Evolutionary conservation across 2,797 vertebrate species (phyloP).

Genomic region (Sylvilagus floridanus): DNA sequence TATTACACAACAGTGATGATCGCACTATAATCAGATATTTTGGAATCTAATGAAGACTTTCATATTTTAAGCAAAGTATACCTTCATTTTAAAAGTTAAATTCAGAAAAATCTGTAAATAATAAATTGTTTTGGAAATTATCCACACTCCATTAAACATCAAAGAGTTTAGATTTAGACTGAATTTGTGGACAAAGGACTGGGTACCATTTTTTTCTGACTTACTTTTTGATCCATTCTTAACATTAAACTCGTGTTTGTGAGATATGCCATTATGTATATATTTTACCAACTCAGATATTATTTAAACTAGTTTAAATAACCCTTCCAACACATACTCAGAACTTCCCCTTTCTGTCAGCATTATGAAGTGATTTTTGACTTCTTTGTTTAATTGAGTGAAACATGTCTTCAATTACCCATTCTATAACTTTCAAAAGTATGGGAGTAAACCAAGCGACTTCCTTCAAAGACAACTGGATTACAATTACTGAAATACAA

Average conservation of each 20-base stretch:
- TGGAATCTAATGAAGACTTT: background rate
- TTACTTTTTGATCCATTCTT: conserved; percentile 22
- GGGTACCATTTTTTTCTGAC: background rate
- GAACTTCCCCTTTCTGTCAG: conserved; percentile 32
- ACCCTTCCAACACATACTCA: background rate
- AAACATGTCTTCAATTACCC: conserved; percentile 58
- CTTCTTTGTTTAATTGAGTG: conserved; percentile 63
- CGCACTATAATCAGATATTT: background rate
- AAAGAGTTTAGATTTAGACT: conserved; percentile 30
- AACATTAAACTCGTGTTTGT: conserved; percentile 14
- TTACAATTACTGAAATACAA: conserved; percentile 16
- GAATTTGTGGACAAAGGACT: conserved; percentile 25
- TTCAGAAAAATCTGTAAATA: conserved; percentile 11
- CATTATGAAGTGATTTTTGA: conserved; percentile 53
- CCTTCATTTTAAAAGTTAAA: conserved; percentile 9
- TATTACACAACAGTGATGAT: background rate
- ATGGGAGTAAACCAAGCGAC: conserved; percentile 42
- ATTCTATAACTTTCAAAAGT: conserved; percentile 61
- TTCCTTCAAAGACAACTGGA: conserved; percentile 65
- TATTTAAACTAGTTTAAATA: conserved; percentile 60
- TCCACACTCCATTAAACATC: conserved; percentile 11
- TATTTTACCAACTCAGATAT: conserved; percentile 17
- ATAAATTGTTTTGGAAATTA: conserved; percentile 16
- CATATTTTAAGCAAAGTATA: conserved; percentile 14
- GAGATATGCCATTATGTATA: background rate